phyloP scores from a whole-genome alignment of 2,888 invertebrate species.

The Cataglyphis cursor region DNA sequence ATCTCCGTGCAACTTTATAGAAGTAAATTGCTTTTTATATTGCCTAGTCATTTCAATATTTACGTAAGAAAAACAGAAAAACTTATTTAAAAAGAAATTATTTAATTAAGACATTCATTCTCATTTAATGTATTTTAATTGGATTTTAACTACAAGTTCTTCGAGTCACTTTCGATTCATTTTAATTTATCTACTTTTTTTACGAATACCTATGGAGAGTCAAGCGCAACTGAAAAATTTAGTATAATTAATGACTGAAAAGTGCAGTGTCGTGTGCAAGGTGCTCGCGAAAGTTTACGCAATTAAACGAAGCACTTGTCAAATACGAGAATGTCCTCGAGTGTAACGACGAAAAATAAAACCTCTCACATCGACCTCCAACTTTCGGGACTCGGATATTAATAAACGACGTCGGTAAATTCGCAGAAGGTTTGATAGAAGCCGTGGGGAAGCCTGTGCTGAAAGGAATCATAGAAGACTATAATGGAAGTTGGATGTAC shows the following conservation, averaged over 20 bases:
- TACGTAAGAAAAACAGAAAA: not conserved
- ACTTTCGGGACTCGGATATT: slow-evolving; percentile 10
- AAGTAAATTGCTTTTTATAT: not conserved
- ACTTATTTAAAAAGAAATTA: not conserved
- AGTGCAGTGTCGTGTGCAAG: not conserved
- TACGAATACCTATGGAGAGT: not conserved
- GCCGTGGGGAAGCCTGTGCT: slow-evolving; percentile 98
- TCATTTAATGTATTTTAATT: not conserved
- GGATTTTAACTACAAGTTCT: not conserved
- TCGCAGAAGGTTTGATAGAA: slow-evolving; percentile 94
- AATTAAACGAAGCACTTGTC: slow-evolving; percentile 25
- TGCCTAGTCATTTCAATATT: not conserved
- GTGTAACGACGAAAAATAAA: not conserved
- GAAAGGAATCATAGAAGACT: slow-evolving; percentile 92
- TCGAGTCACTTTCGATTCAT: not conserved
- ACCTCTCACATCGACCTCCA: not conserved
- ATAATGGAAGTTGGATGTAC: slow-evolving; percentile 95
- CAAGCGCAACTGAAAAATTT: not conserved
- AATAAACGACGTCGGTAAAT: slow-evolving; percentile 29
- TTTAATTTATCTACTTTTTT: slow-evolving; percentile 17
- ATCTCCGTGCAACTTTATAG: not conserved
- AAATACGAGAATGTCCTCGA: not conserved
- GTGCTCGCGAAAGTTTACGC: slow-evolving; percentile 20
- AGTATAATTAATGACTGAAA: slow-evolving; percentile 23
- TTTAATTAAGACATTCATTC: slow-evolving; percentile 6